These are phyloP conservation scores for Microvelia longipes DNA, from an alignment of 1,140 invertebrate genomes.

Conservation along the genomic window DNA sequence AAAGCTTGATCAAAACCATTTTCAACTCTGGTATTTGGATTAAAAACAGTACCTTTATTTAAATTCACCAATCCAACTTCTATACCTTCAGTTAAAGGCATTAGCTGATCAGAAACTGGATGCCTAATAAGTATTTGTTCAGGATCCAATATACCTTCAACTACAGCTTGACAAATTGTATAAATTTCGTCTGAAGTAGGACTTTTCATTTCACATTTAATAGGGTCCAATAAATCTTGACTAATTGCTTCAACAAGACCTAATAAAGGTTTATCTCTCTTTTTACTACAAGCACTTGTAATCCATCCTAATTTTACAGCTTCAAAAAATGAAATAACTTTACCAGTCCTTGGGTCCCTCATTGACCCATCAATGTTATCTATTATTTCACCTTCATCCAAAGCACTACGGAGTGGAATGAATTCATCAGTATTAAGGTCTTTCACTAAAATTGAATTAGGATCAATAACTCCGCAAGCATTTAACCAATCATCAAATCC, in stretches of 20 bases:
- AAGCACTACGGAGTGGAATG: slow-evolving; percentile 48
- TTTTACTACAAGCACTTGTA: slow-evolving; percentile 29
- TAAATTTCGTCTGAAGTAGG: slow-evolving; percentile 41
- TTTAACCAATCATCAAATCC: slow-evolving; percentile 64
- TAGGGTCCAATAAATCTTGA: slow-evolving; percentile 43
- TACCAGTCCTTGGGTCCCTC: slow-evolving; percentile 65
- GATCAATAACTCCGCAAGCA: slow-evolving; percentile 54
- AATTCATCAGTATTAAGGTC: slow-evolving; percentile 50
- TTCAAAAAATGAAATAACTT: slow-evolving; percentile 66
- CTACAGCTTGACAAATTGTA: slow-evolving; percentile 53
- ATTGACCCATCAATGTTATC: slow-evolving; percentile 62
- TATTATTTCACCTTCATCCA: slow-evolving; percentile 53
- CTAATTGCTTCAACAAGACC: slow-evolving; percentile 49
- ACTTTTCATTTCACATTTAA: slow-evolving; percentile 45
- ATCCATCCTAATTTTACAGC: slow-evolving; percentile 59
- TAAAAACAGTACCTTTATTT: slow-evolving; percentile 48
- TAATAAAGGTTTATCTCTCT: slow-evolving; percentile 28
- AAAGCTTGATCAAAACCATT: slow-evolving; percentile 56
- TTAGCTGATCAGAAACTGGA: slow-evolving; percentile 50
- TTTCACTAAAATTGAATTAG: slow-evolving; percentile 58
- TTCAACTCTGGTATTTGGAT: slow-evolving; percentile 47
- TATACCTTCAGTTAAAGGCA: slow-evolving; percentile 56
- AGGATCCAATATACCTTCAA: slow-evolving; percentile 53
- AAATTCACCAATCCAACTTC: slow-evolving; percentile 62
- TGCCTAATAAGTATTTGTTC: slow-evolving; percentile 52